Evolutionary conservation across 2,113 vertebrate species (phyloP), one percentile per base, ranked within the genome.

Genomic region (Pao palembangensis): DNA sequence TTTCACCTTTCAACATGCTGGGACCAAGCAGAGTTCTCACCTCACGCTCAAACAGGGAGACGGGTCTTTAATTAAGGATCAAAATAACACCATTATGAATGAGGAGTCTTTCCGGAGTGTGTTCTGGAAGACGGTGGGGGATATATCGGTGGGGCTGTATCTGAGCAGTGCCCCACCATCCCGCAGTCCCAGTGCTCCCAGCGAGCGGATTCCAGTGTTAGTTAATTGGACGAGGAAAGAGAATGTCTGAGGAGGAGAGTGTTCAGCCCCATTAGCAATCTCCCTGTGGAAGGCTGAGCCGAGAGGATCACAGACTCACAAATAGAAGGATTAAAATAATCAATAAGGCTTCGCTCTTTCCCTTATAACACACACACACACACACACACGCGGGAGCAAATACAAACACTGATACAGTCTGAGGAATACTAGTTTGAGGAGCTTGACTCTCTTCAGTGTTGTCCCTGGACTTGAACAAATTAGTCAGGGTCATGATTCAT

Each of bases 271-370:
- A 90, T 88, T 90, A 88, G 84, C 83, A 88, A 88, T 84, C 85
- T 85, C 80, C 84, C 77, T 20, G 72, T 85, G 84, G 80, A 85
- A 64, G 69, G 69, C 71, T 71, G 78, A 87, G 76, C 76, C 44
- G 71, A 76, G 83, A 88, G 87, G 85, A 90, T 87, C 86, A 87
- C 87, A 87, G 86, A 88, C 86, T 88, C 87, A 88, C 87, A 88
- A 90, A 87, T 87, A 89, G 87, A 61, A 80, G 79, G 86, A 89
- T 90, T 90, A 90, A 88, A 89, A 90, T 90, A 90, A 88, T 90
- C 89, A 89, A 90, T 90, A 88, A 2, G 84, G 83, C 70, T 74
- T 82, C 81, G 67, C 85, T 77, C 81, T 71, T 74, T 53, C 44
- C 55, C 74, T 69, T 60, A 58, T 55, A 58, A 61, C 64, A 66